phyloP scores from a whole-genome alignment of 2,888 invertebrate species.

The Xiphydria camelus region DNA sequence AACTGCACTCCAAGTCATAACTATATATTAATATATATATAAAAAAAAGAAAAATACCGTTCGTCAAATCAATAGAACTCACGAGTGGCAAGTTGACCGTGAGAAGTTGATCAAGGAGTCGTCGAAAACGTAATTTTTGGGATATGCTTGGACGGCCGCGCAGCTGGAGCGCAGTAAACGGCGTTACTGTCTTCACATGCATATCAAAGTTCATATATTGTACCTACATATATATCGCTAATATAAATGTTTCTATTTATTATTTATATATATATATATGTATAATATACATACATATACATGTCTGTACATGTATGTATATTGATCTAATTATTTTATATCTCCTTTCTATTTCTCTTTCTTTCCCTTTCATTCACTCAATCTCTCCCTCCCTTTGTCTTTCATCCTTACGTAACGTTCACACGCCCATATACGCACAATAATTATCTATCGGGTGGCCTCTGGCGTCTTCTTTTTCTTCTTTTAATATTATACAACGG shows the following conservation, averaged over 20 bases:
- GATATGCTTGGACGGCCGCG: slow-evolving; percentile 39
- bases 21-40: slow-evolving; percentile 45
- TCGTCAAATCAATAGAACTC: slow-evolving; percentile 10
- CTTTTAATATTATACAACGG: slow-evolving; percentile 12
- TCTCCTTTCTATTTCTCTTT: slow-evolving; percentile 29
- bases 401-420: no score
- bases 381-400: no score
- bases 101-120: slow-evolving; percentile 22
- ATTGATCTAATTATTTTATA: slow-evolving; percentile 23
- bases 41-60: slow-evolving; percentile 29
- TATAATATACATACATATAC: slow-evolving; percentile 13
- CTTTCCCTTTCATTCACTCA: slow-evolving; percentile 21
- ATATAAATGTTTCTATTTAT: slow-evolving; percentile 34
- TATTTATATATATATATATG: slow-evolving; percentile 26
- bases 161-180: slow-evolving; percentile 44
- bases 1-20: slow-evolving; percentile 41
- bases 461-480: slow-evolving; percentile 21
- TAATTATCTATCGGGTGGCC: slow-evolving; percentile 28
- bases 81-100: slow-evolving; percentile 16
- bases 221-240: slow-evolving; percentile 31
- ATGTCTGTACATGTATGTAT: slow-evolving; percentile 15
- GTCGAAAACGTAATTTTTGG: no score
- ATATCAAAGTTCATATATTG: slow-evolving; percentile 30
- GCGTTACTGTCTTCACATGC: slow-evolving; percentile 36
- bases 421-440: slow-evolving; percentile 27